Evolutionary conservation across 2,888 invertebrate genomes (phyloP), one percentile per base, ranked within the genome.

Genomic region (Diabrotica balteata): DNA sequence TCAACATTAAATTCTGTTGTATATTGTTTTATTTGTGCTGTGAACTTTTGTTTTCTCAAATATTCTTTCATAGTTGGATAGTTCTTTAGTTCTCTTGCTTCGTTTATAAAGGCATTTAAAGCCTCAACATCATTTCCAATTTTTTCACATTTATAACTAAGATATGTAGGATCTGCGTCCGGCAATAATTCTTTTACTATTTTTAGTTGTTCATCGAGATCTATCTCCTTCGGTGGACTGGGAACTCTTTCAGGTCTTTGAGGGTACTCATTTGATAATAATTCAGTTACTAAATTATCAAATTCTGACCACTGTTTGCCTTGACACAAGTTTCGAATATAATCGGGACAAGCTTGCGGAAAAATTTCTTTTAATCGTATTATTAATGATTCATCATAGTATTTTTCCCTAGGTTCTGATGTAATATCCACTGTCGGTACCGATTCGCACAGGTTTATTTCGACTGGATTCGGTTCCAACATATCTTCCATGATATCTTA

Each of bases 11-110:
- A 87, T 6, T 84, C 80, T 0, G 77, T 78, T 0, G 83, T 85
- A 66, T 86, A 86, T 45, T 84, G 82, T 62, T 80, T 80, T 51
- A 82, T 81, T 70, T 86, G 84, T 4, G 85, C 80, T 0, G 81
- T 77, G 22, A 81, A 59, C 69, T 81, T 78, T 59, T 80, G 76
- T 57, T 79, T 80, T 58, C 80, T 79, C 49, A 75, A 67, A 57
- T 75, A 78, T 47, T 81, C 80, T 62, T 78, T 76, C 72, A 77
- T 71, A 9, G 79, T 80, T 6, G 81, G 82, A 71, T 82, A 82
- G 50, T 76, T 61, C 47, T 70, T 67, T 5, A 51, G 63, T 60
- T 80, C 78, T 52, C 81, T 49, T 2, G 76, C 73, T 11, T 72
- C 64, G 22, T 73, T 68, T 9, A 80, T 73, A 63, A 80, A 80